These are phyloP conservation scores for Vanessa cardui DNA, from an alignment of 2,888 invertebrate genomes.

Conservation along the genomic window DNA sequence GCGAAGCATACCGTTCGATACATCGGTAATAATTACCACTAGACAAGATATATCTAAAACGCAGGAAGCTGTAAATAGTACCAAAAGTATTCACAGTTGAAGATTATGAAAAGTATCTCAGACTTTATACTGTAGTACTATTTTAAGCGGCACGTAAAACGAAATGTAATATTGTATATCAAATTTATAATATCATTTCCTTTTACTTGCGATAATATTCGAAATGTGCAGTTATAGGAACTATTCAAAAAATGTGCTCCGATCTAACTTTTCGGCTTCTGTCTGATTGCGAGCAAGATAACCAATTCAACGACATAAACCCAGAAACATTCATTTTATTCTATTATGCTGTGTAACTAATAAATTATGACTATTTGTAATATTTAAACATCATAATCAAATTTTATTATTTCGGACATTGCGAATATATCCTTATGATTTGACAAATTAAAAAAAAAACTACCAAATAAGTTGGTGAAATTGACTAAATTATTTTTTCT, in stretches of 20 bases:
- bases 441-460: no score
- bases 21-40: constrained; percentile 14
- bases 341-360: no score
- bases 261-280: constrained; percentile 26
- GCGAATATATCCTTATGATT: no score
- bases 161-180: constrained; percentile 19
- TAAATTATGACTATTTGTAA: no score
- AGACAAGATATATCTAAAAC: constrained; percentile 15
- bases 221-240: constrained; percentile 31
- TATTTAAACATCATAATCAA: no score
- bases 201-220: constrained; percentile 31
- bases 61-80: constrained; percentile 29
- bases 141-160: constrained; percentile 32
- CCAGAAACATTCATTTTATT: neutral
- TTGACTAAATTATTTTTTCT: no score
- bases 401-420: no score
- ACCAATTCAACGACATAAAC: neutral
- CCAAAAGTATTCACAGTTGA: neutral
- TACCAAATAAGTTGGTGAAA: no score
- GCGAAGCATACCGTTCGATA: constrained; percentile 29
- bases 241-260: constrained; percentile 32
- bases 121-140: constrained; percentile 23
- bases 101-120: neutral
- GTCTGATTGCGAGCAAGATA: constrained; percentile 33
- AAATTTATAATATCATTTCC: constrained; percentile 20